Evolutionary conservation across 2,113 vertebrate genomes (phyloP).

Genomic region (Alouatta palliata): DNA sequence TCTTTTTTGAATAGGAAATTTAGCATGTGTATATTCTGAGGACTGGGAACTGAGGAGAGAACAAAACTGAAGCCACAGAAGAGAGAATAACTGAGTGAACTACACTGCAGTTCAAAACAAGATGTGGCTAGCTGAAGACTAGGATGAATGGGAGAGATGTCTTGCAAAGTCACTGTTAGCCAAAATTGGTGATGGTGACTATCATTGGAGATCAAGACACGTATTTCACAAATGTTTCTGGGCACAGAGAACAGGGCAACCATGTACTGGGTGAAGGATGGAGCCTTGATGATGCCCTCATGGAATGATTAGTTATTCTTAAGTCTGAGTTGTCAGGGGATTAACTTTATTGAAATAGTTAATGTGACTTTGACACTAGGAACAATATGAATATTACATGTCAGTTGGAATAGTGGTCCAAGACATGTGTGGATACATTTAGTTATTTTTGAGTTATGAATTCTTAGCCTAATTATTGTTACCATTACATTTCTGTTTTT

Average conservation of each 20-base stretch:
- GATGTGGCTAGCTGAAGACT: not conserved
- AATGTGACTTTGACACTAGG: not conserved
- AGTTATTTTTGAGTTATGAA: not conserved
- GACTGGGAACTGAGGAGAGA: not conserved
- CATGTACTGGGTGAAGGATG: not conserved
- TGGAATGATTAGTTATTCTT: not conserved
- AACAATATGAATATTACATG: not conserved
- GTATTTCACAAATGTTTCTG: not conserved
- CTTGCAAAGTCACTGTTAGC: not conserved
- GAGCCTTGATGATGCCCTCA: not conserved
- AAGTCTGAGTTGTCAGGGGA: not conserved
- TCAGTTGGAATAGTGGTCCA: not conserved
- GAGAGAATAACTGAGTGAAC: not conserved
- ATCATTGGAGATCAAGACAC: not conserved
- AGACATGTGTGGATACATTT: not conserved
- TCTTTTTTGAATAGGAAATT: not conserved
- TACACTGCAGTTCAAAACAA: not conserved
- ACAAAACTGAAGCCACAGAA: not conserved
- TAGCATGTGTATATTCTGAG: not conserved
- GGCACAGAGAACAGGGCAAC: not conserved
- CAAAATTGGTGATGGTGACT: not conserved
- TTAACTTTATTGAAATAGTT: constrained; percentile 3
- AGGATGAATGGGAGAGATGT: not conserved
- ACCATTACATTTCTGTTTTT: not conserved
- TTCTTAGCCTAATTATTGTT: not conserved